A percentile compares a stretch with the other conserved stretches of the same genome.
Evolutionary conservation across 1,140 invertebrate genomes (phyloP).

Genomic region (Drosophila micromelanica): DNA sequence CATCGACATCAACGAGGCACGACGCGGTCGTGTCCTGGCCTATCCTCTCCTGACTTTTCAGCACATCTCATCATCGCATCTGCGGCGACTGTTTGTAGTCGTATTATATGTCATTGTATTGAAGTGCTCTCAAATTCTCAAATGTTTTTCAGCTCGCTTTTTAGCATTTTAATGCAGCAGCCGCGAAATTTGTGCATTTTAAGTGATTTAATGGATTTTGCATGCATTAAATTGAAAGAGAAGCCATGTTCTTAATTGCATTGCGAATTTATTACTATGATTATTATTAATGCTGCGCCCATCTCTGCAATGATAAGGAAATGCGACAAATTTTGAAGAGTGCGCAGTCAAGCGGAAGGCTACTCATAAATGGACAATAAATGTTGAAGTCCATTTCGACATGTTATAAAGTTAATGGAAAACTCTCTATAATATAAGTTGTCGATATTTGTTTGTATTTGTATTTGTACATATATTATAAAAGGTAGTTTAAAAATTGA

Average conservation of each 20-base stretch:
- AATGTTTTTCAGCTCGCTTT: slow-evolving; percentile 38
- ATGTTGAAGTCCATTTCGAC: slow-evolving; percentile 16
- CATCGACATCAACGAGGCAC: slow-evolving; percentile 61
- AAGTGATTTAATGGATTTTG: slow-evolving; percentile 83
- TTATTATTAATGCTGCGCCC: slow-evolving; percentile 5
- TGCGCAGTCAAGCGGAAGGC: slow-evolving; percentile 36
- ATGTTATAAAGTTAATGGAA: slow-evolving; percentile 9
- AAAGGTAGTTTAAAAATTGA: no score
- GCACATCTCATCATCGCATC: slow-evolving; percentile 29
- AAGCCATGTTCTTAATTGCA: slow-evolving; percentile 73
- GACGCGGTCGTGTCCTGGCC: slow-evolving; percentile 36
- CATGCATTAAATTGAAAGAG: slow-evolving; percentile 58
- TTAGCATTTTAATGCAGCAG: slow-evolving; percentile 38
- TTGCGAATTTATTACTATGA: slow-evolving; percentile 47
- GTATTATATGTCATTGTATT: slow-evolving; percentile 75
- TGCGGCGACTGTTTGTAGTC: slow-evolving; percentile 70
- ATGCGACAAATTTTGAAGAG: slow-evolving; percentile 45
- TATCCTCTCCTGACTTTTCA: slow-evolving; percentile 40
- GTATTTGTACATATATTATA: no score
- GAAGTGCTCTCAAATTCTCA: slow-evolving; percentile 71
- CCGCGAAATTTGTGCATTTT: slow-evolving; percentile 36
- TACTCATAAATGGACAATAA: slow-evolving; percentile 1
- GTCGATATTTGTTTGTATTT: no score
- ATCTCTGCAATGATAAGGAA: slow-evolving; percentile 45
- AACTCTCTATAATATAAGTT: no score